Evolutionary conservation across 2,113 vertebrate genomes (phyloP).

Genomic region (Trogon melanurus): DNA sequence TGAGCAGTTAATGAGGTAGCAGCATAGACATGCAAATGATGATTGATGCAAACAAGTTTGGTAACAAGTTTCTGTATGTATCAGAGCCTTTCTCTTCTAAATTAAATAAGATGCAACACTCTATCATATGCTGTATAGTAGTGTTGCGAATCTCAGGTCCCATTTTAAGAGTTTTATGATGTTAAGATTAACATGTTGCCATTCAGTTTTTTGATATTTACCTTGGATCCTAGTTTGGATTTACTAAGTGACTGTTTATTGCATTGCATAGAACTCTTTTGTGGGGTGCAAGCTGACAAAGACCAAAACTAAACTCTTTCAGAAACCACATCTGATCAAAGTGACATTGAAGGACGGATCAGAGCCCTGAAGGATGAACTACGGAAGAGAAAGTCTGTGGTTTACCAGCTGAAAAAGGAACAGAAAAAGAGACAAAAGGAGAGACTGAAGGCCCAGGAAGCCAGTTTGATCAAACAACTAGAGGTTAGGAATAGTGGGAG

Average conservation of each 20-base stretch:
- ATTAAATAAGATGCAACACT: not conserved
- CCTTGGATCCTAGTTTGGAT: not conserved
- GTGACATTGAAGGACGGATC: conserved; percentile 93
- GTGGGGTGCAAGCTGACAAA: not conserved
- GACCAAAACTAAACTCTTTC: conserved; percentile 30
- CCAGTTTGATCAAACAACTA: conserved; percentile 91
- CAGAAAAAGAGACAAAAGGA: conserved; percentile 95
- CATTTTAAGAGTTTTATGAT: not conserved
- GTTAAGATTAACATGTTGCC: not conserved
- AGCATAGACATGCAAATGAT: not conserved
- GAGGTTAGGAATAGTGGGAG: conserved; percentile 79
- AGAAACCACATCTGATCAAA: conserved; percentile 95
- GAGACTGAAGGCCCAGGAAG: conserved; percentile 92
- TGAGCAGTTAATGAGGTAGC: not conserved
- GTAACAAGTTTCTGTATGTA: not conserved
- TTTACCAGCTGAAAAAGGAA: conserved; percentile 92
- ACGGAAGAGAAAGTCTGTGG: conserved; percentile 89
- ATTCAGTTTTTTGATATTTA: not conserved
- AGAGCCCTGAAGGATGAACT: conserved; percentile 91
- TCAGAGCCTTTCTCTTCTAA: not conserved
- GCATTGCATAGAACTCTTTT: not conserved
- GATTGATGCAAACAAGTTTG: not conserved
- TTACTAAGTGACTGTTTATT: not conserved
- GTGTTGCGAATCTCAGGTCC: not conserved
- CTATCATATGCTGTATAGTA: not conserved